Base-by-base conservation (phyloP, 2,888 invertebrate species). In the Pyrochroa serraticornis region DNA sequence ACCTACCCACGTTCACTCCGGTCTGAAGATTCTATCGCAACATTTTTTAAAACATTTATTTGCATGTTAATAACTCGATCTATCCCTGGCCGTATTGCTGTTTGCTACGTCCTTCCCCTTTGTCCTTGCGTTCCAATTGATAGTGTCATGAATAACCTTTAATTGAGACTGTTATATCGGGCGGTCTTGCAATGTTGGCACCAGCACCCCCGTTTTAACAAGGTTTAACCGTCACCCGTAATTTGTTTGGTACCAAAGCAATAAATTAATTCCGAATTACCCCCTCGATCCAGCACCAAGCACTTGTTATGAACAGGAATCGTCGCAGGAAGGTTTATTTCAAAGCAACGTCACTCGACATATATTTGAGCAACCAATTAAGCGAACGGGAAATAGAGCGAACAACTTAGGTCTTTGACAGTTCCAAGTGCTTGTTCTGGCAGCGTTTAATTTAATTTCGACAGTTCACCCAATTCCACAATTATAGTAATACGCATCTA, bases 361-460 rank as follows among this genome's bases (percentile, higher is more conserved):
- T 50, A 60, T 58, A 62, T 63, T 56, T 49, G 50, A 60, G 49
- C 51, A 63, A 64, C 58, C 62, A 67, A 67, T 67, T 67, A 67
- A 61, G 61, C 56, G 51, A 48, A 62, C 58, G 56, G 47, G 59
- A 57, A 56, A 59, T 60, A 64, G 60, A 60, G 58, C 54, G 61
- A 59, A 60, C 44, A 51, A 62, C 58, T 64, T 66, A 43, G 56
- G 49, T 56, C 62, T 64, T 66, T 65, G 66, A 63, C 66, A 65
- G 64, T 63, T 65, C 54, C 51, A 57, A 60, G 58, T 60, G 65
- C 57, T 44, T 51, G 62, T 60, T 62, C 58, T 53, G 47, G 22
- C 50, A 60, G 43, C 53, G 59, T 62, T 60, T 66, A 66, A 66
- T 66, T 65, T 62, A 66, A 66, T 66, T 66, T 64, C 59, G 54